These are phyloP conservation scores for Monoplex corrugatus DNA, from an alignment of 2,888 invertebrate genomes.

Conservation along the genomic window DNA sequence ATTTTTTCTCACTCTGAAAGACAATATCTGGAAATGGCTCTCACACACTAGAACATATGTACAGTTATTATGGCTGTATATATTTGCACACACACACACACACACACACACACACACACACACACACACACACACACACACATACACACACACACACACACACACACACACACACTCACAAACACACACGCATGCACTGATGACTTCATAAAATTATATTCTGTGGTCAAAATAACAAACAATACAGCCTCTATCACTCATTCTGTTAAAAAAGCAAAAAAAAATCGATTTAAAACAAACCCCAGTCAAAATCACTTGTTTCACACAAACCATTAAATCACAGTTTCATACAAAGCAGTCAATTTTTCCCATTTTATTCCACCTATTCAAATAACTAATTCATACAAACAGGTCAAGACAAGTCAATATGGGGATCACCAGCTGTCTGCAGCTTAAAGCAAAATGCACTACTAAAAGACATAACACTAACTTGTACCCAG, in stretches of 20 bases:
- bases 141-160: not conserved
- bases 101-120: not conserved
- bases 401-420: no score
- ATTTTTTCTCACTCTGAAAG: no score
- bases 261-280: not conserved
- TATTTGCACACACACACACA: conserved; percentile 28
- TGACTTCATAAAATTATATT: not conserved
- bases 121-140: not conserved
- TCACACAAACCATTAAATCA: not conserved
- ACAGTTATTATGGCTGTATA: not conserved
- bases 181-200: not conserved
- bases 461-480: no score
- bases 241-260: not conserved
- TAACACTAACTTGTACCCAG: no score
- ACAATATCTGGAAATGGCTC: not conserved
- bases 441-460: no score
- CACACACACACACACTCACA: not conserved
- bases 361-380: no score
- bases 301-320: not conserved
- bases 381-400: no score
- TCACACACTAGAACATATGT: not conserved
- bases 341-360: no score
- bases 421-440: no score
- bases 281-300: not conserved
- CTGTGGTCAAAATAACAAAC: no score